These are phyloP conservation scores for Saxidomus purpurata DNA, from an alignment of 1,140 invertebrate genomes.

Conservation along the genomic window DNA sequence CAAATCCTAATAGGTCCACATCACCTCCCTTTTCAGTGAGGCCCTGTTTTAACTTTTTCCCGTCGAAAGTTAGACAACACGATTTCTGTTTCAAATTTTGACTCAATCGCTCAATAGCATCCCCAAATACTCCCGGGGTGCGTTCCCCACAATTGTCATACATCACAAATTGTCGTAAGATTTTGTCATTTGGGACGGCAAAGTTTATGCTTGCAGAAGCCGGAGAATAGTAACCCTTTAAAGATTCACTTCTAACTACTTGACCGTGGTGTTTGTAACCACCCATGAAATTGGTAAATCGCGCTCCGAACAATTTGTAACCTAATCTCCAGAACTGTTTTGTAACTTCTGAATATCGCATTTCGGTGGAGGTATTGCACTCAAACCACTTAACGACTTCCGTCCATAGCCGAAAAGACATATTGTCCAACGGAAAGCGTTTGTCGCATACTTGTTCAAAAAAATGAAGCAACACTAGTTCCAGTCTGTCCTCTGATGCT, in stretches of 20 bases:
- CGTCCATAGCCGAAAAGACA: slow-evolving; percentile 51
- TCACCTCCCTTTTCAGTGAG: slow-evolving; percentile 8
- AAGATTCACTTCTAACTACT: not conserved
- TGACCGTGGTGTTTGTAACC: slow-evolving; percentile 63
- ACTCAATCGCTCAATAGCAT: not conserved
- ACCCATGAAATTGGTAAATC: slow-evolving; percentile 61
- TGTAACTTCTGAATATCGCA: slow-evolving; percentile 60
- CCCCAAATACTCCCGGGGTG: not conserved
- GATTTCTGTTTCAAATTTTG: not conserved
- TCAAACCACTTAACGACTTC: slow-evolving; percentile 59
- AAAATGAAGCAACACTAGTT: slow-evolving; percentile 22
- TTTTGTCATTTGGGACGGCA: slow-evolving; percentile 50
- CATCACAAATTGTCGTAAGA: slow-evolving; percentile 36
- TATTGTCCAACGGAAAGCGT: slow-evolving; percentile 53
- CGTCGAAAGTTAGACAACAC: slow-evolving; percentile 13
- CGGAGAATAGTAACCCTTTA: not conserved
- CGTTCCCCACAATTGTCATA: not conserved
- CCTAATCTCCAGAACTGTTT: slow-evolving; percentile 67
- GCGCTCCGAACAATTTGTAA: slow-evolving; percentile 59
- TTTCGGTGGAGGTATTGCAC: slow-evolving; percentile 26
- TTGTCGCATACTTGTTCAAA: slow-evolving; percentile 40
- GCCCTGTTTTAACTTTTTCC: slow-evolving; percentile 18
- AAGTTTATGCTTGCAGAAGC: slow-evolving; percentile 53
- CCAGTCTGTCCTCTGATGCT: slow-evolving; percentile 4
- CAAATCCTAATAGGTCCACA: slow-evolving; percentile 21